These are phyloP conservation scores for Hylaea fasciaria DNA, from an alignment of 2,888 invertebrate genomes.

Conservation along the genomic window DNA sequence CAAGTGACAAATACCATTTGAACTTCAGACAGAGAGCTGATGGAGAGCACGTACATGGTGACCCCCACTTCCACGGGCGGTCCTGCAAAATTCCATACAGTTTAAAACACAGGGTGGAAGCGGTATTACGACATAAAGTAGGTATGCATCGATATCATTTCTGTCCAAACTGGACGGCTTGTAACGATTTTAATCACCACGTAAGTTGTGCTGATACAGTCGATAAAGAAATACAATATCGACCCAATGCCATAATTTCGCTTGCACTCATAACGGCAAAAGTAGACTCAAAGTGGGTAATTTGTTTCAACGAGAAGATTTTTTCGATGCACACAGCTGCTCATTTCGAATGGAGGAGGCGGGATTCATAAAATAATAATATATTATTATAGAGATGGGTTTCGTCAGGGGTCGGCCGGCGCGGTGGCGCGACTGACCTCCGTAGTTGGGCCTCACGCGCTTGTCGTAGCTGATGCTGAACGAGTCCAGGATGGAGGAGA, in stretches of 20 bases:
- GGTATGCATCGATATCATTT: not conserved
- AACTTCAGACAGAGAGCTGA: conserved; percentile 94
- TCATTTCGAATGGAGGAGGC: not conserved
- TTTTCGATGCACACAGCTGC: not conserved
- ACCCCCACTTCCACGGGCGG: conserved; percentile 93
- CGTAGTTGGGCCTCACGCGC: conserved; percentile 98
- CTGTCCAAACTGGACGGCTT: not conserved
- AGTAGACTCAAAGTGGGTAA: not conserved
- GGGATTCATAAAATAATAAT: too few relatives aligned
- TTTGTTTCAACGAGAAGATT: not conserved
- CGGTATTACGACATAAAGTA: conserved; percentile 1
- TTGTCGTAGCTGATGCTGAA: conserved; percentile 98
- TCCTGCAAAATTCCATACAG: conserved; percentile 78
- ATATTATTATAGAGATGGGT: too few relatives aligned
- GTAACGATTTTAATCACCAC: not conserved
- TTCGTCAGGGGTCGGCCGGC: not conserved
- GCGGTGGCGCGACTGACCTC: conserved; percentile 85
- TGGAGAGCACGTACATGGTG: conserved; percentile 94
- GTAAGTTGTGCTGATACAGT: not conserved
- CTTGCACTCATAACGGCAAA: conserved; percentile 9
- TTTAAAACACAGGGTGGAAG: conserved; percentile 27
- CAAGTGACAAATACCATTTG: conserved; percentile 84
- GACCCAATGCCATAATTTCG: conserved; percentile 1
- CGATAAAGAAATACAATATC: not conserved
- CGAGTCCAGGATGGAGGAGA: conserved; percentile 95